Conservation (phyloP, 2,888 invertebrate species). For the Barypeithes pellucidus region DNA sequence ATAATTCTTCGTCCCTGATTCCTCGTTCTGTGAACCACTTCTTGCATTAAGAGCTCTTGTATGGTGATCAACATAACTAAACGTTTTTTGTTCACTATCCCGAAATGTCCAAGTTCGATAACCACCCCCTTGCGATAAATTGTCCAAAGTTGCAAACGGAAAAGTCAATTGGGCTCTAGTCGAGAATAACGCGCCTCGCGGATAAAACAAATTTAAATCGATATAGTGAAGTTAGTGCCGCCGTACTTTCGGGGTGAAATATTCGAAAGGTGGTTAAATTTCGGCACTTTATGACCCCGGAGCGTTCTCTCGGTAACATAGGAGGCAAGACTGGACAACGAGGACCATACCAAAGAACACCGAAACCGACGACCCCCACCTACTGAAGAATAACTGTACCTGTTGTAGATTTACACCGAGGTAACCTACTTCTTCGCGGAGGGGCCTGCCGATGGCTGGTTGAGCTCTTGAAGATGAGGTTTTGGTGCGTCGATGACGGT, state of each 20-base stretch:
- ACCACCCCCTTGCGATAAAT: conserved; percentile 21
- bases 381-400: conserved; percentile 67
- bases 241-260: conserved; percentile 26
- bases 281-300: conserved; percentile 41
- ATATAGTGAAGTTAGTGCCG: not conserved
- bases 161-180: not conserved
- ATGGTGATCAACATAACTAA: conserved; percentile 15
- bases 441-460: conserved; percentile 61
- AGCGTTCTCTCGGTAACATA: conserved; percentile 63
- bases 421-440: conserved; percentile 68
- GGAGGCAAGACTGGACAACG: conserved; percentile 67
- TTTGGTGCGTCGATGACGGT: conserved; percentile 57
- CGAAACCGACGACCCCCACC: conserved; percentile 59
- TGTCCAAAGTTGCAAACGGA: not conserved
- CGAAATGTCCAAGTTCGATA: conserved; percentile 7
- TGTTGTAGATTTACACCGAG: conserved; percentile 69
- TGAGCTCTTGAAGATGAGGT: conserved; percentile 65
- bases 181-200: conserved; percentile 4
- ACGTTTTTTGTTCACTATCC: conserved; percentile 3
- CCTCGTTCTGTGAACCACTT: conserved; percentile 33
- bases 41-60: not conserved
- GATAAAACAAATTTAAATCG: not conserved
- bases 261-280: conserved; percentile 36
- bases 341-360: conserved; percentile 65
- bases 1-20: conserved; percentile 41